Evolutionary conservation across 2,797 vertebrate genomes (phyloP), one percentile per base, ranked within the genome.

Genomic region (Pseudochirops corinnae): DNA sequence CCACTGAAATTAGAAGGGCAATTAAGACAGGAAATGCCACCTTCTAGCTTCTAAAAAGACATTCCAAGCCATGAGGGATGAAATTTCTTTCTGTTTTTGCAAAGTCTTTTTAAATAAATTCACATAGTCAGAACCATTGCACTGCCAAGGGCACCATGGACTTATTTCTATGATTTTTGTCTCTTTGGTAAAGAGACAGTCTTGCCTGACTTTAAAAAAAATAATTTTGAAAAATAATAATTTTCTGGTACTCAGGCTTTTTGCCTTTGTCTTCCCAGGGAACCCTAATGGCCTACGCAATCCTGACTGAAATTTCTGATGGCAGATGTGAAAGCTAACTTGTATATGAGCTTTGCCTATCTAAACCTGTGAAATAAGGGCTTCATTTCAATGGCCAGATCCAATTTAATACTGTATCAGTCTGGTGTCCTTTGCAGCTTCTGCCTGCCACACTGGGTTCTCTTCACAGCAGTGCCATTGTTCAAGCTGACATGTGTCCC

Each of bases 381-480:
- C 60, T n/a, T 95, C 1, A 94, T 97, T 96, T 96, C 62, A 95
- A 90, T 96, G 97, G 90, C 55, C 95, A 56, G 16, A 96, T 92
- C 58, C 94, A 95, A 94, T 50, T 94, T 93, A 92, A 39, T 4
- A 7, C 31, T 58, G 7, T 94, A 97, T 91, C 94, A 93, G 56
- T 82, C 12, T 96, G 93, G 91, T 62, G 95, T 96, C 96, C 94
- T 95, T 95, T 97, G 95, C 94, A 94, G 94, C 53, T 91, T 97
- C 93, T 97, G 97, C 87, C 94, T 97, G 97, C 90, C 92, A 5
- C 60, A 92, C 96, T 96, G 97, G 94, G 93, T 97, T 97, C 96
- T 97, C 98, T 98, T 98, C 96, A 98, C 46, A 96, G 98, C 96
- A 97, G 97, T 98, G 97, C 96, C 97, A 97, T 97, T 98, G 98